Evolutionary conservation across 2,797 vertebrate genomes (phyloP).

Genomic region (Aulostomus chinensis): DNA sequence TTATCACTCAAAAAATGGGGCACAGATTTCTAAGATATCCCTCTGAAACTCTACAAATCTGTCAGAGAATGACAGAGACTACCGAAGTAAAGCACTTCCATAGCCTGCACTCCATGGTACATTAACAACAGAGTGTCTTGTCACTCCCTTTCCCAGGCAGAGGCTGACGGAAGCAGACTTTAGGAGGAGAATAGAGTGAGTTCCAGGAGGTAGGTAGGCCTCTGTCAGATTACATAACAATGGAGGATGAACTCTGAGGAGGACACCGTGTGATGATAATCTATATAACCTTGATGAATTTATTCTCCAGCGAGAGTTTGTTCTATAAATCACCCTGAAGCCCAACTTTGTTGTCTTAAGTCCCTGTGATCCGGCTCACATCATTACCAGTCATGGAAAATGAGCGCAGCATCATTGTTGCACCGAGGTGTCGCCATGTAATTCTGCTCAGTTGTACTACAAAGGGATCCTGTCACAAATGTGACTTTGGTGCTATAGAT

Average conservation of each 20-base stretch:
- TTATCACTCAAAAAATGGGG: too few relatives aligned
- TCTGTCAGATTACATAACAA: constrained; percentile 70
- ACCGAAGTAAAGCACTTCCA: constrained; percentile 24
- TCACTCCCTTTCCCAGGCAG: constrained; percentile 36
- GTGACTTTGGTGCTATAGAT: constrained; percentile 66
- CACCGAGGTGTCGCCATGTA: constrained; percentile 23
- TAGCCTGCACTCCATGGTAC: constrained; percentile 36
- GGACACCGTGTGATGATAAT: constrained; percentile 55
- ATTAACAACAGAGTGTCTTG: constrained; percentile 46
- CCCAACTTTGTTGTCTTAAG: constrained; percentile 3
- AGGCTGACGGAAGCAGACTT: constrained; percentile 37
- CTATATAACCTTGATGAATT: constrained; percentile 29
- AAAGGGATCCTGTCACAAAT: constrained; percentile 60
- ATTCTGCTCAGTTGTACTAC: constrained; percentile 47
- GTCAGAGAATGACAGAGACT: constrained; percentile 9
- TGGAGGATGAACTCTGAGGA: constrained; percentile 50
- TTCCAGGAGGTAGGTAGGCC: constrained; percentile 27
- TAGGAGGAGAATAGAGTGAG: constrained; percentile 41
- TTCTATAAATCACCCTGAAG: constrained; percentile 27
- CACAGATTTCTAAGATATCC: too few relatives aligned
- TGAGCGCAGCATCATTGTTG: constrained; percentile 13
- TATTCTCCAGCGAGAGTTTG: constrained; percentile 32
- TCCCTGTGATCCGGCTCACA: constrained; percentile 20
- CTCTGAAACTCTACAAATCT: constrained; percentile 21
- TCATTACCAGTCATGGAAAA: constrained; percentile 33